phyloP scores from a whole-genome alignment of 2,888 invertebrate species.

The Chrysodeixis includens region DNA sequence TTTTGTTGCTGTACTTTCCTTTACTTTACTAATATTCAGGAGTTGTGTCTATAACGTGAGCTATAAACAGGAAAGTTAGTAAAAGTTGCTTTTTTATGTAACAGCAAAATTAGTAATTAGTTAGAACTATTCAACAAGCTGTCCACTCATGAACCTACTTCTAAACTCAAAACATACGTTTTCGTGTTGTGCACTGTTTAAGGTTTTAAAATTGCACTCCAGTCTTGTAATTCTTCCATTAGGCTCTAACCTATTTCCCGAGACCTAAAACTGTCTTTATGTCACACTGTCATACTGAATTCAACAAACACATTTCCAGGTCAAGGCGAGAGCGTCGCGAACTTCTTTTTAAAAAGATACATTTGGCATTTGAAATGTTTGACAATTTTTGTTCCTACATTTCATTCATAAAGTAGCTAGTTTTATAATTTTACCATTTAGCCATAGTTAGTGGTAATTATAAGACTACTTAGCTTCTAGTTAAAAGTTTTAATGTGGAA shows the following conservation, averaged over 20 bases:
- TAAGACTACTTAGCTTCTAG: not conserved
- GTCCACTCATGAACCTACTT: too few species aligned
- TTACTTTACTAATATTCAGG: too few species aligned
- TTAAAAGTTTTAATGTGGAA: not conserved
- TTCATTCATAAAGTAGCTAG: not conserved
- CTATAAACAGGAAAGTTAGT: too few species aligned
- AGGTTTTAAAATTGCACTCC: not conserved
- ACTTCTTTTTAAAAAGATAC: conserved; percentile 6
- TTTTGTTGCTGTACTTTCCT: too few species aligned
- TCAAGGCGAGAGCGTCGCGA: conserved; percentile 3
- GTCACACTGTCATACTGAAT: conserved; percentile 6
- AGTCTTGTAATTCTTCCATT: not conserved
- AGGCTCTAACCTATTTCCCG: conserved; percentile 5
- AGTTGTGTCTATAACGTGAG: too few species aligned
- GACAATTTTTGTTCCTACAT: conserved; percentile 1
- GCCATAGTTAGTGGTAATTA: not conserved
- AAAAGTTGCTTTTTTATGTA: too few species aligned
- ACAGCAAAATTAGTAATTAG: too few species aligned
- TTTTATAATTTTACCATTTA: not conserved
- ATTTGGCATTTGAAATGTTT: conserved; percentile 1
- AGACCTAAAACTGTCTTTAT: conserved; percentile 9
- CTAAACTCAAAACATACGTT: too few species aligned
- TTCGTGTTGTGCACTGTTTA: not conserved
- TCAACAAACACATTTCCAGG: conserved; percentile 5
- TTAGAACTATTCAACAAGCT: too few species aligned